phyloP scores from a whole-genome alignment of 2,113 vertebrate genomes.

The Beaufortia kweichowensis region DNA sequence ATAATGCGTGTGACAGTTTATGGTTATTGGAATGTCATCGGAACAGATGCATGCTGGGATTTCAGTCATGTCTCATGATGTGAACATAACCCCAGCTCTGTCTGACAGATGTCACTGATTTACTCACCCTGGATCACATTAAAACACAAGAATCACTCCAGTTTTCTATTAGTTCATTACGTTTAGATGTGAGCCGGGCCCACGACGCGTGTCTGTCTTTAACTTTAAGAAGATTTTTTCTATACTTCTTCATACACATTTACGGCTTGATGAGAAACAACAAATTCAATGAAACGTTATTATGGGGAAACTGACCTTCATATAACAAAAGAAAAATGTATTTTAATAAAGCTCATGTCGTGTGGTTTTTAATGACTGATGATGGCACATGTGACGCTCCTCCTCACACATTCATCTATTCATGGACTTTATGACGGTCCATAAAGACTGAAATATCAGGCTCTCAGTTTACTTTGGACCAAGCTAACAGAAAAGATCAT shows the following conservation, averaged over 20 bases:
- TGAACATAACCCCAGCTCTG: slow-evolving; percentile 66
- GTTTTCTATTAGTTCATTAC: no score
- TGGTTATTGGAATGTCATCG: no score
- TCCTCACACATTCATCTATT: slow-evolving; percentile 73
- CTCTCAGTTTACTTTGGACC: slow-evolving; percentile 74
- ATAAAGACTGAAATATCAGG: slow-evolving; percentile 72
- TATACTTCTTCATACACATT: no score
- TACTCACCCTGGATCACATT: slow-evolving; percentile 33
- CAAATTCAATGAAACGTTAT: no score
- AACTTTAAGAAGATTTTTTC: no score
- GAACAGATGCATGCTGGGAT: slow-evolving; percentile 25
- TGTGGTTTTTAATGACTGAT: slow-evolving; percentile 66
- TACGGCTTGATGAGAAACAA: no score
- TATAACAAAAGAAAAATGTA: no score
- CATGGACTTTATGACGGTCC: slow-evolving; percentile 73
- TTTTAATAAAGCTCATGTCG: no score
- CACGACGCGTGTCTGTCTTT: no score
- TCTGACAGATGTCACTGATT: slow-evolving; percentile 70
- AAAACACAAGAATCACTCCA: slow-evolving; percentile 6
- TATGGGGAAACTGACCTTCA: no score
- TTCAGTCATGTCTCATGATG: slow-evolving; percentile 56
- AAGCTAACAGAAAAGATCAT: slow-evolving; percentile 64
- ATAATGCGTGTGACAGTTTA: no score
- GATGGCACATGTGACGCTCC: slow-evolving; percentile 65
- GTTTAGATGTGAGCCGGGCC: no score